Percentiles rank a stretch among this genome's conserved stretches.
Evolutionary conservation across 2,113 vertebrate species (phyloP).

Genomic region (Spea multiplicata): DNA sequence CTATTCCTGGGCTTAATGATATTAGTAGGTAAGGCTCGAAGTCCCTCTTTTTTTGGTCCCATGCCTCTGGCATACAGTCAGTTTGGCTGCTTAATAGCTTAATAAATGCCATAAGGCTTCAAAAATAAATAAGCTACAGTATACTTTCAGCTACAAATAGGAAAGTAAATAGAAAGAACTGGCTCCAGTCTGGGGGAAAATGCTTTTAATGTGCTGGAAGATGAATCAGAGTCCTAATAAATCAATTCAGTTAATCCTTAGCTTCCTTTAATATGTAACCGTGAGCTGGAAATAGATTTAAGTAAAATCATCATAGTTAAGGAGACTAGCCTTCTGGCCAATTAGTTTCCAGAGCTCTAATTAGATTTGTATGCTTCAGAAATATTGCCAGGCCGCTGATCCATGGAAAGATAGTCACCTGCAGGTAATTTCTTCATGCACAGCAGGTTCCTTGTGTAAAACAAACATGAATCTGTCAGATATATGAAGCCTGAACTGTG

Average conservation of each 20-base stretch:
- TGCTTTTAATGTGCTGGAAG: not conserved
- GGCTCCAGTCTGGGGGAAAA: not conserved
- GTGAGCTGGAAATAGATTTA: constrained; percentile 24
- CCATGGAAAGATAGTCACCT: constrained; percentile 41
- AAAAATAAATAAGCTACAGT: not conserved
- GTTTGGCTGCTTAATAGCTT: not conserved
- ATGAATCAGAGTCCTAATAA: not conserved
- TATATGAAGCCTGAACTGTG: constrained; percentile 23
- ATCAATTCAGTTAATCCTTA: not conserved
- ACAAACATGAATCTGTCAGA: constrained; percentile 30
- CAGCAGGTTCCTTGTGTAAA: constrained; percentile 36
- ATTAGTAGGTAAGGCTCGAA: no score
- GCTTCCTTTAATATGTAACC: not conserved
- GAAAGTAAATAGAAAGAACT: not conserved
- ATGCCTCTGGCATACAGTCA: no score
- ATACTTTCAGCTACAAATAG: not conserved
- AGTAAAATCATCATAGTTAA: constrained; percentile 20
- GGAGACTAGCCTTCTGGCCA: constrained; percentile 11
- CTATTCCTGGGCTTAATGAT: no score
- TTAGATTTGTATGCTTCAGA: constrained; percentile 42
- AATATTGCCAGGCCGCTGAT: constrained; percentile 33
- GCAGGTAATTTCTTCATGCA: constrained; percentile 43
- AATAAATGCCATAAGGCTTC: not conserved
- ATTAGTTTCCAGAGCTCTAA: constrained; percentile 41
- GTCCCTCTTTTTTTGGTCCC: no score